Evolutionary conservation across 2,888 invertebrate species (phyloP), one percentile per base, ranked within the genome.

Genomic region (Cheilosia pagana): DNA sequence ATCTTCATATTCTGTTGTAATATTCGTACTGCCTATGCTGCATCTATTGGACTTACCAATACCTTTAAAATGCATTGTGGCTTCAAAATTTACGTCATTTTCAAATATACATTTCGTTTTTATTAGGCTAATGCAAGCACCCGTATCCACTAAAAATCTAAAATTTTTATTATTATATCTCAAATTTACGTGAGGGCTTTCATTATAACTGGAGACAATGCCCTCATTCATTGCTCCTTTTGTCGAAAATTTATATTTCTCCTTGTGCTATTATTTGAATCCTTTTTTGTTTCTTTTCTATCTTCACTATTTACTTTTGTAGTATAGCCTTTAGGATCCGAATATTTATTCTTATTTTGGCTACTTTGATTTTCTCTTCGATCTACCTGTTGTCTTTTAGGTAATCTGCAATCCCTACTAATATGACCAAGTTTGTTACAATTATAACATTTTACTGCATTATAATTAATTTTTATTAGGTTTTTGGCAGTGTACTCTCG

Each of bases 401-500:
- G 52, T 59, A 23, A 35, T 19, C 35, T 39, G 41, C 50, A 52
- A 19, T 71, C 21, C 21, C 28, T 60, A 41, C 60, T 71, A 23
- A 50, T 60, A 39, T 71, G 60, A 52, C 60, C 50, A 39, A 60
- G 10, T 41, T 65, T 57, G 41, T 57, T 65, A 25, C 57, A 65
- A 39, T 55, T 63, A 48, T 21, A 65, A 39, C 63, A 72, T 53
- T 74, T 74, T 16, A 74, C 28, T 41, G 19, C 21, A 6, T 41
- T 74, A 53, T 52, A 8, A 28, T 28, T 60, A 41, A 52, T 50
- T 60, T 62, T 71, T 57, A 8, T 28, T 8, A 28, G 8, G 8
- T 65, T 28, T 12, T 63, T 48, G 1, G 28, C 28, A 48, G 25
- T 25, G 35, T 57, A 48, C 48, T 63, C 48, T 25, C 31, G 55